phyloP scores from a whole-genome alignment of 2,888 invertebrate species.

The Sabatieria punctata region DNA sequence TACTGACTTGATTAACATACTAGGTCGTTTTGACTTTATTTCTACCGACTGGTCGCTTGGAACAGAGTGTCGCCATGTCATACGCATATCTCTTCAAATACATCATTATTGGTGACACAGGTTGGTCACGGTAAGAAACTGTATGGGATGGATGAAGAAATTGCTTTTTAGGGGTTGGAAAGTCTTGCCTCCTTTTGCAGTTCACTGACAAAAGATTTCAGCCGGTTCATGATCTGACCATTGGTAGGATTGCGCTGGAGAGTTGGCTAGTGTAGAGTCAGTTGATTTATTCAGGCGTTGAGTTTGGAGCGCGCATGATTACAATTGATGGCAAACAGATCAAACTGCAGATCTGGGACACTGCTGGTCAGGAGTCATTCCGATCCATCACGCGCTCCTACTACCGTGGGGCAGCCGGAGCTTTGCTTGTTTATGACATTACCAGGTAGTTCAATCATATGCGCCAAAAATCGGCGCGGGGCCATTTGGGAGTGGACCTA shows the following conservation, averaged over 20 bases:
- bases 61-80: no score
- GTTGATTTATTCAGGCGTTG: conserved; percentile 47
- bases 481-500: no score
- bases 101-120: conserved; percentile 98
- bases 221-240: conserved; percentile 85
- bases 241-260: conserved; percentile 47
- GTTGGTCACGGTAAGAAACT: conserved; percentile 41
- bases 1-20: no score
- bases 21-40: no score
- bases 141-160: background rate
- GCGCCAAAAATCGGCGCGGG: no score
- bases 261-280: background rate
- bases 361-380: conserved; percentile 63
- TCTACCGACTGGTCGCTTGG: no score
- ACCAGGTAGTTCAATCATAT: conserved; percentile 48
- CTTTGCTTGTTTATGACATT: conserved; percentile 93
- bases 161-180: conserved; percentile 68
- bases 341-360: conserved; percentile 99
- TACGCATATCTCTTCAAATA: conserved; percentile 99
- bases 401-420: conserved; percentile 96
- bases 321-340: conserved; percentile 99
- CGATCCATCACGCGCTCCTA: conserved; percentile 97
- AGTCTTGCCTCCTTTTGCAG: conserved; percentile 93
- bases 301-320: conserved; percentile 99
- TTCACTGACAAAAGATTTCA: conserved; percentile 99